Base-by-base conservation (phyloP, 2,888 invertebrate species). In the Parnassius orleans region DNA sequence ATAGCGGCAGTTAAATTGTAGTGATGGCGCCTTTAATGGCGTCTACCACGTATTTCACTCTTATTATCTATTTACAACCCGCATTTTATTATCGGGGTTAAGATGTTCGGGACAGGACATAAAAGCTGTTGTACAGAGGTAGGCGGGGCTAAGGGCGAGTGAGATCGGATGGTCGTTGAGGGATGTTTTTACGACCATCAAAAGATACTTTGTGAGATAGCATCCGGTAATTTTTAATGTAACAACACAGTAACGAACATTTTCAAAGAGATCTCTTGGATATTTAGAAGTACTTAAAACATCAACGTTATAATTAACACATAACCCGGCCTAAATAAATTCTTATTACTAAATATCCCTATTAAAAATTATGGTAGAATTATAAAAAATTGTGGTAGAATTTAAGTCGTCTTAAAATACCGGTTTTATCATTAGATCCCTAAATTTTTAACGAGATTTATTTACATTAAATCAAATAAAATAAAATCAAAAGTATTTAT, bases 81-180 rank as follows among this genome's bases (percentile, higher is more conserved):
- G 80, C 90, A 90, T 91, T 90, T 91, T 90, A 90, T 91, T 90
- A 91, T 91, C 89, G 90, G 89, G 90, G 90, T 90, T 91, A 91
- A 89, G 87, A 87, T 76, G 79, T 78, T 73, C 66, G 75, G 77
- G 78, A 78, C 77, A 78, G 77, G 76, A 76, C 72, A 82, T 85
- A 84, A 85, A 86, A 83, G 80, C 75, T 78, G 79, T 76, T 70
- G 75, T 78, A 77, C 77, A 78, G 71, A 67, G 72, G 69, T 77
- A 72, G 89, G 89, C 83, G 86, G 80, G 78, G 81, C 78, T 74
- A 73, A 78, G 73, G 76, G 78, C 71, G 74, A 74, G 77, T 63
- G 71, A 84, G 85, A 87, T 86, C 87, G 87, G 85, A 84, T 86
- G 83, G 73, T 81, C 86, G 87, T 89, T 90, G 89, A 84, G 90